These are phyloP conservation scores for Harmothoe impar DNA, from an alignment of 2,888 invertebrate species.

Conservation along the genomic window DNA sequence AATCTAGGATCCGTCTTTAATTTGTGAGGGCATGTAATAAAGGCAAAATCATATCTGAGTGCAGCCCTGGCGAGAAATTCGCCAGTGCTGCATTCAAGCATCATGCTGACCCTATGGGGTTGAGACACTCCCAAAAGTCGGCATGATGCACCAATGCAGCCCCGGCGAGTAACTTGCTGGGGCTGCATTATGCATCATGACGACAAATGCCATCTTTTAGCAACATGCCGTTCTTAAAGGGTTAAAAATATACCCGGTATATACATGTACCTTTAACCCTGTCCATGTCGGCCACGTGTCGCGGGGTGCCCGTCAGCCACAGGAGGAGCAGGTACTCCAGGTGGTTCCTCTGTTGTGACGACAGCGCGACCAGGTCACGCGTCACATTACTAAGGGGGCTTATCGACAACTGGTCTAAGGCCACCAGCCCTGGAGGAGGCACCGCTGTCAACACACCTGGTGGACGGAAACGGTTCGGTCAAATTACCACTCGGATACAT, in stretches of 20 bases:
- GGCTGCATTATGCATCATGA: no score
- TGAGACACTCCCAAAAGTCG: no score
- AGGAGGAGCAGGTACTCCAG: slow-evolving; percentile 77
- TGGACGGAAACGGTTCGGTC: not conserved
- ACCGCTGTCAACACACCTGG: slow-evolving; percentile 48
- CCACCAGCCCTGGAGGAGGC: not conserved
- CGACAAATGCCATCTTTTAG: no score
- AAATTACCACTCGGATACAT: not conserved
- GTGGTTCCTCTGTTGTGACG: slow-evolving; percentile 73
- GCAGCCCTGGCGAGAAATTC: no score
- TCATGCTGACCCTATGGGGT: no score
- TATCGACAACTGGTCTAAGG: slow-evolving; percentile 63
- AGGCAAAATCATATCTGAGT: no score
- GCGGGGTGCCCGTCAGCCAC: slow-evolving; percentile 74
- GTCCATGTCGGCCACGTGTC: slow-evolving; percentile 71
- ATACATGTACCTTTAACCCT: slow-evolving; percentile 75
- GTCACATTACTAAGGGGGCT: slow-evolving; percentile 70
- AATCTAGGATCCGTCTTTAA: not conserved
- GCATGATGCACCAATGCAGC: no score
- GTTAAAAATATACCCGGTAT: no score
- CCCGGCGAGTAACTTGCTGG: no score
- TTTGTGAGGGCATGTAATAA: no score
- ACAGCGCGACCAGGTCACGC: slow-evolving; percentile 69
- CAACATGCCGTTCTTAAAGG: no score
- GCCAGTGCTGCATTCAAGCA: no score